Base-by-base conservation (phyloP, 2,797 vertebrate genomes). In the Antrozous pallidus region DNA sequence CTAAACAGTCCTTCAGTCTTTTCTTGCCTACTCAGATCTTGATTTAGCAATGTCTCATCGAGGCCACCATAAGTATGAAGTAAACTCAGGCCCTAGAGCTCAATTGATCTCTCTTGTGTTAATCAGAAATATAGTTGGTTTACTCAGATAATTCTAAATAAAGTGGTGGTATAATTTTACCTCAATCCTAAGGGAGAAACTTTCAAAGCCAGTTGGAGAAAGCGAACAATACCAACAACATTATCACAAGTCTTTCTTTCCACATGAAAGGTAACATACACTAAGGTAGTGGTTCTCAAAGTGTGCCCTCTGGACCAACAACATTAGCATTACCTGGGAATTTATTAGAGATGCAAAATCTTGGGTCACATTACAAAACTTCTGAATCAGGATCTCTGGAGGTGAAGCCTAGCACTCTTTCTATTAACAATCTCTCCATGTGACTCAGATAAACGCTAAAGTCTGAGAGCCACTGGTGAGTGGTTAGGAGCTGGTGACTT, bases 21-120 rank as follows among this genome's bases (percentile, higher is more conserved):
- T 77, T 69, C 33, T 88, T 93, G 87, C 56, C 47, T 94, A 93
- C 77, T 58, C n/a, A 58, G 47, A 16, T 24, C n/a, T 93, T 51
- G 56, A 45, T 56, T 81, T 92, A 77, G 38, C 67, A 92, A 63
- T 42, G 33, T 86, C 51, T 54, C 67, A 49, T 28, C 17, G 86
- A 61, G 51, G 38, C 22, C 54, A 65, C 63, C 24, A 42, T 42
- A 77, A 22, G 49, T 51, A 20, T 81, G n/a, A 54, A 16, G 49
- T 58, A 70, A 96, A 42, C 33, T 91, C 20, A 89, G 40, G 36
- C 18, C n/a, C 31, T 82, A 67, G 45, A 89, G 74, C 17, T 84
- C 78, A 96, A 51, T 22, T 83, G 67, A 56, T 79, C 18, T 77
- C 54, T 71, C 45, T 17, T 82, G 18, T 4, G 24, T 75, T 77